A percentile compares a stretch with the other conserved stretches of the same genome.
Conservation (phyloP, 2,797 vertebrate genomes). For the Euthynnus affinis region DNA sequence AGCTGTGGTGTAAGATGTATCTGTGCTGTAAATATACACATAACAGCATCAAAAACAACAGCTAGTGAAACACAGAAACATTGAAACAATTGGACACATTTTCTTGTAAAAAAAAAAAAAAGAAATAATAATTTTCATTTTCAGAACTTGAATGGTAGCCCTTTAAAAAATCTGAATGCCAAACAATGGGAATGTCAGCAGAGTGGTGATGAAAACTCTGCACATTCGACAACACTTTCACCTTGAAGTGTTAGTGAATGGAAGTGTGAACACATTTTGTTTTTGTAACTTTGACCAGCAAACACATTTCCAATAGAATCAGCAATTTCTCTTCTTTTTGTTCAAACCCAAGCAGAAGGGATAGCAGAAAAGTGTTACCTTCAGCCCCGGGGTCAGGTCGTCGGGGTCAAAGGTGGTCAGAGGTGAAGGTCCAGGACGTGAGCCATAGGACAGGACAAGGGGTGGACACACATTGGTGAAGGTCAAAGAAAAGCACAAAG, state of each 20-base stretch:
- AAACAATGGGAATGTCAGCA: conserved; percentile 90
- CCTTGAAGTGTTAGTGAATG: conserved; percentile 79
- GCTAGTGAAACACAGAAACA: conserved; percentile 46
- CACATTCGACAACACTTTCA: conserved; percentile 85
- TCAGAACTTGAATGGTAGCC: conserved; percentile 38
- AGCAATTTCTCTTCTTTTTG: conserved; percentile 45
- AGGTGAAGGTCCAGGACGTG: conserved; percentile 83
- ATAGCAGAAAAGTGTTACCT: conserved; percentile 86
- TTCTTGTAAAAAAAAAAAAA: conserved; percentile 30
- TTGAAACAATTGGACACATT: conserved; percentile 50
- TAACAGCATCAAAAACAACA: conserved; percentile 51
- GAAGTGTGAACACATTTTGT: conserved; percentile 68
- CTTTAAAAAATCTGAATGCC: conserved; percentile 73
- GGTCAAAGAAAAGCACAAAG: conserved; percentile 73
- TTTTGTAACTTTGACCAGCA: conserved; percentile 71
- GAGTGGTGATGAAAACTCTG: conserved; percentile 86
- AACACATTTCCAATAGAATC: conserved; percentile 75
- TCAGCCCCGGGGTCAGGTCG: conserved; percentile 78
- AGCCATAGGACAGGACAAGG: conserved; percentile 83
- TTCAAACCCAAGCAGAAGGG: conserved; percentile 78
- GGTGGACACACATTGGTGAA: conserved; percentile 78
- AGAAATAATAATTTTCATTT: conserved; percentile 4
- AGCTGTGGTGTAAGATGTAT: conserved; percentile 33
- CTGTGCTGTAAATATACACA: conserved; percentile 23
- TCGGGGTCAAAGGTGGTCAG: conserved; percentile 79